phyloP scores from a whole-genome alignment of 2,888 invertebrate species.

The Ctenicera cuprea region DNA sequence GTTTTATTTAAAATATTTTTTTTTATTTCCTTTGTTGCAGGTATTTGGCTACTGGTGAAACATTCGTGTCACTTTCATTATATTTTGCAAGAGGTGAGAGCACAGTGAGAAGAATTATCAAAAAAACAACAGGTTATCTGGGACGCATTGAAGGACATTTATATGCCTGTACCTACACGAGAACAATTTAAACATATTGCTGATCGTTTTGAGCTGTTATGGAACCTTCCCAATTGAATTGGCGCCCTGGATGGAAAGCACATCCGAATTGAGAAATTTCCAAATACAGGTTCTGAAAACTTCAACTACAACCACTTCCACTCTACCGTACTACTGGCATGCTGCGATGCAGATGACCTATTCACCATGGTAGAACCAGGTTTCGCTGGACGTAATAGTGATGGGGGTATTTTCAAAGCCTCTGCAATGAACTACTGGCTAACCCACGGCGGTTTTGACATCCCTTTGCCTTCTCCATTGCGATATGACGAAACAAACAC shows the following conservation, averaged over 20 bases:
- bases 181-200: conserved; percentile 59
- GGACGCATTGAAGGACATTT: conserved; percentile 41
- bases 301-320: conserved; percentile 60
- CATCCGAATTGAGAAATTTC: conserved; percentile 57
- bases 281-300: conserved; percentile 56
- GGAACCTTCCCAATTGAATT: conserved; percentile 56
- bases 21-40: conserved; percentile 51
- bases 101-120: conserved; percentile 54
- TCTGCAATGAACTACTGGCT: conserved; percentile 55
- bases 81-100: conserved; percentile 57
- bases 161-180: conserved; percentile 47
- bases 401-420: conserved; percentile 49
- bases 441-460: conserved; percentile 29
- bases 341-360: conserved; percentile 57
- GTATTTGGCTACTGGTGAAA: conserved; percentile 57
- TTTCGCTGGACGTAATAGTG: conserved; percentile 25
- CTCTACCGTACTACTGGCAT: conserved; percentile 60
- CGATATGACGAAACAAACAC: conserved; percentile 39
- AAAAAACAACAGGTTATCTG: conserved; percentile 56
- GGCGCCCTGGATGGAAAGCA: conserved; percentile 61
- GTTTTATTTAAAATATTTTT: not conserved
- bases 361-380: conserved; percentile 60
- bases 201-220: conserved; percentile 54
- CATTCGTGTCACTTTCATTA: conserved; percentile 52
- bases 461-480: conserved; percentile 45